Percentiles rank a stretch among this genome's conserved stretches.
Conservation (phyloP, 2,113 vertebrate species). For the Kobus ellipsiprymnus region DNA sequence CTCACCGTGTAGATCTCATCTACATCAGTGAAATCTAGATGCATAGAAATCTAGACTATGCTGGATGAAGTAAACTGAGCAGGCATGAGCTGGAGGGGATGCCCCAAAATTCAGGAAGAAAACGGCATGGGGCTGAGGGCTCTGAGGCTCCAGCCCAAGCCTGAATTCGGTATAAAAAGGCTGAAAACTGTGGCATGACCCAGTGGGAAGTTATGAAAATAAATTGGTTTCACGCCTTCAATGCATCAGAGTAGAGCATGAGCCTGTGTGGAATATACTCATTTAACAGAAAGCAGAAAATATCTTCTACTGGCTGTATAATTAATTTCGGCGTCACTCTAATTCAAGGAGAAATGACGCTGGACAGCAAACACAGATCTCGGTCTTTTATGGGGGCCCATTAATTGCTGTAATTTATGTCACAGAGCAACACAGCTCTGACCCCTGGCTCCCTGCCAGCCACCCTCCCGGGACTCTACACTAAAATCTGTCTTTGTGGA, state of each 20-base stretch:
- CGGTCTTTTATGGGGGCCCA: not conserved
- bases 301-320: not conserved
- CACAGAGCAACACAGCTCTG: not conserved
- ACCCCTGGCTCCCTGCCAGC: not conserved
- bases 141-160: not conserved
- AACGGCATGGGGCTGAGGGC: not conserved
- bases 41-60: not conserved
- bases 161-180: not conserved
- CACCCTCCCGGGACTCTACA: not conserved
- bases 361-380: not conserved
- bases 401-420: slow-evolving; percentile 46
- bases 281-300: slow-evolving; percentile 41
- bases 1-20: not conserved
- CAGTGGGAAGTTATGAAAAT: slow-evolving; percentile 23
- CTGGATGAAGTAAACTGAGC: not conserved
- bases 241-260: not conserved
- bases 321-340: slow-evolving; percentile 4
- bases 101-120: not conserved
- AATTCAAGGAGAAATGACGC: not conserved
- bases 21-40: not conserved
- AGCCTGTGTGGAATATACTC: not conserved
- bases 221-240: slow-evolving; percentile 36
- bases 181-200: not conserved
- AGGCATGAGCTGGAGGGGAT: not conserved
- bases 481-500: not conserved